phyloP scores from a whole-genome alignment of 53 echinoderm and acorn worm species.

The Astropecten irregularis region DNA sequence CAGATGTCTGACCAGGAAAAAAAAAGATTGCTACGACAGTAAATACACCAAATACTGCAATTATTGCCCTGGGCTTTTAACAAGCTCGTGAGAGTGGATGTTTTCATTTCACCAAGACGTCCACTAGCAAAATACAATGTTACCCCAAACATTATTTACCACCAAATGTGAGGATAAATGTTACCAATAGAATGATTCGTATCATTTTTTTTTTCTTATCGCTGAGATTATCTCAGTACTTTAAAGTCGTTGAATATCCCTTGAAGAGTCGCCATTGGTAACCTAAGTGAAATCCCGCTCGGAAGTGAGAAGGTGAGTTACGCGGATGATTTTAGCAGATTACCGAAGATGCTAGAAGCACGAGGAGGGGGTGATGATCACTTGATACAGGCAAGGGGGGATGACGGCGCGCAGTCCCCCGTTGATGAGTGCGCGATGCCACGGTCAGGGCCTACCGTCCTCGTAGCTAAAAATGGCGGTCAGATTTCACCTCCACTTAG shows the following conservation, averaged over 20 bases:
- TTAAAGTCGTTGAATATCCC: no score
- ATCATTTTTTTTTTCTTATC: no score
- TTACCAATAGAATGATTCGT: no score
- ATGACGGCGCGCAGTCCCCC: background rate
- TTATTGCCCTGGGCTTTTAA: background rate
- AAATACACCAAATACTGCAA: background rate
- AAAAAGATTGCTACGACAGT: background rate
- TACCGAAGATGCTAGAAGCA: conserved; percentile 11
- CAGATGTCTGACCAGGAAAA: background rate
- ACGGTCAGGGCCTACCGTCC: background rate
- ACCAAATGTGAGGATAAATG: no score
- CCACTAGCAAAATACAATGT: no score
- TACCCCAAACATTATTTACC: no score
- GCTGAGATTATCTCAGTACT: no score
- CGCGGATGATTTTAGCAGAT: conserved; percentile 39
- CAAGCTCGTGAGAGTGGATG: no score
- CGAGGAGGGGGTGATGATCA: conserved; percentile 14
- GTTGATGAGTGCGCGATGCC: background rate
- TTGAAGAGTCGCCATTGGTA: no score
- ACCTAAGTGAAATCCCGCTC: no score
- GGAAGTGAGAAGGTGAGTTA: no score
- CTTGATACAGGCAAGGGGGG: conserved; percentile 15
- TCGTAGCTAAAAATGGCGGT: conserved; percentile 8
- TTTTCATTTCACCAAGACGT: no score
- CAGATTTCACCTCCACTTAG: conserved; percentile 45